Base-by-base conservation (phyloP, 2,888 invertebrate species). In the Eueremaeus valkanovi region DNA sequence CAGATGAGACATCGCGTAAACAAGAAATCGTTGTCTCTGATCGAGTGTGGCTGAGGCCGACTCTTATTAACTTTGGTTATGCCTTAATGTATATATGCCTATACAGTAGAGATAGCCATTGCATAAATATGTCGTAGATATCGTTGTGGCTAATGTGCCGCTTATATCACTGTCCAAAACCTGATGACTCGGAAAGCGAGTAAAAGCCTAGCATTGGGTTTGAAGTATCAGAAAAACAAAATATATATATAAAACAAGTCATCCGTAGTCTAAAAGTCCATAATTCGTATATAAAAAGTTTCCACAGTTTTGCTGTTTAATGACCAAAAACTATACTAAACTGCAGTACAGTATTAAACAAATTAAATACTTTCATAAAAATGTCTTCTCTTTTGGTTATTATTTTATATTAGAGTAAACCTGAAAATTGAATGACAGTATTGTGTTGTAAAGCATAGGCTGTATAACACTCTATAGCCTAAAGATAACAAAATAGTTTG, bases 91-190 rank as follows among this genome's bases (percentile, higher is more conserved):
- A n/a, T 51, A n/a, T n/a, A n/a, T 51, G 51, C 51, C 18, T 51
- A n/a, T n/a, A n/a, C n/a, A n/a, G n/a, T n/a, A n/a, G n/a, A n/a
- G 51, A 51, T 16, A 51, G n/a, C n/a, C 6, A 51, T 51, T 16
- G 51, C 51, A 51, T 51, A 51, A 51, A 51, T 51, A 51, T 51
- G 21, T 51, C 51, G 21, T 21, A 5, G 51, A 51, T 51, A 51
- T 51, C 21, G 21, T 3, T 21, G n/a, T 1, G 16, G 8, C 51
- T 51, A 51, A 51, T 51, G 51, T 51, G n/a, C 21, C n/a, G 51
- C n/a, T 21, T 51, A 51, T 51, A 51, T 51, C 51, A 51, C 51
- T 51, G 51, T 51, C 51, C 51, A 51, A 51, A 51, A 51, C 21
- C 51, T 51, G n/a, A 51, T 51, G 51, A 51, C 21, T 51, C 51